Evolutionary conservation across 1,140 invertebrate genomes (phyloP).

Genomic region (Zaprionus lachaisei): DNA sequence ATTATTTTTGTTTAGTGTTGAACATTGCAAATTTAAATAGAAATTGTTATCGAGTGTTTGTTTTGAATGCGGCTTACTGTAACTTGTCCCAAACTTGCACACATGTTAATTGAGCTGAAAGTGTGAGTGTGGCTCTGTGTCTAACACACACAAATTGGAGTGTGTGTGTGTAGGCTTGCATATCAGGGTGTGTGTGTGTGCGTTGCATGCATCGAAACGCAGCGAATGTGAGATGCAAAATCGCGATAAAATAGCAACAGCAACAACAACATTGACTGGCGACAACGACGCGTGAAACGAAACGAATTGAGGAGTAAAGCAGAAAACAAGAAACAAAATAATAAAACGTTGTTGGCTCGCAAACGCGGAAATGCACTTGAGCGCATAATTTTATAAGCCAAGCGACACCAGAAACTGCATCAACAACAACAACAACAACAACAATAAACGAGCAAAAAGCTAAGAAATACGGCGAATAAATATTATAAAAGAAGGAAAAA

Average conservation of each 20-base stretch:
- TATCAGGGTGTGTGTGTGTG: neutral
- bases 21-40: slow-evolving; percentile 11
- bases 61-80: neutral
- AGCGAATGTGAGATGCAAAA: slow-evolving; percentile 67
- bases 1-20: slow-evolving; percentile 6
- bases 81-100: slow-evolving; percentile 5
- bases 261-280: slow-evolving; percentile 44
- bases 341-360: slow-evolving; percentile 52
- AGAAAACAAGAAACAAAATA: slow-evolving; percentile 32
- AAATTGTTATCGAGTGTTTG: neutral
- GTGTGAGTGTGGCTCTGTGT: neutral
- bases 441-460: slow-evolving; percentile 32
- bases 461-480: slow-evolving; percentile 24
- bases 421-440: slow-evolving; percentile 16
- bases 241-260: slow-evolving; percentile 51
- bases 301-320: slow-evolving; percentile 36
- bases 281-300: slow-evolving; percentile 48
- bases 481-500: slow-evolving; percentile 32
- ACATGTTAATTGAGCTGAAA: neutral
- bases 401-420: slow-evolving; percentile 59
- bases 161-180: slow-evolving; percentile 1
- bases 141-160: neutral
- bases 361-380: slow-evolving; percentile 82
- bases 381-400: slow-evolving; percentile 78
- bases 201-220: slow-evolving; percentile 52